Conservation (phyloP, 2,113 vertebrate species). For the Onychostoma macrolepis region DNA sequence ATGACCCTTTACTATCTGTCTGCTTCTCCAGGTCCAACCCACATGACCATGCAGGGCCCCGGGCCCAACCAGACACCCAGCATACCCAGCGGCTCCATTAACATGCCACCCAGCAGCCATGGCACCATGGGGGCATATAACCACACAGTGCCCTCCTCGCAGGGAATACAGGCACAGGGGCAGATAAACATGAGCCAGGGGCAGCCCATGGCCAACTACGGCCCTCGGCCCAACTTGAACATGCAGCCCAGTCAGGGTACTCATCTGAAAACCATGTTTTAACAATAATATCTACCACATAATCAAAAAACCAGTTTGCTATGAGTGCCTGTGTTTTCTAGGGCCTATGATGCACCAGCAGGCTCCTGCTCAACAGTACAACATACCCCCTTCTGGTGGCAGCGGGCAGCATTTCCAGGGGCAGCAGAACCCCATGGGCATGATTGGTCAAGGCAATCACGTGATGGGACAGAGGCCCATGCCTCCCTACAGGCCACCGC, state of each 20-base stretch:
- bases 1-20: constrained; percentile 43
- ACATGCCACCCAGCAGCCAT: constrained; percentile 93
- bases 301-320: neutral
- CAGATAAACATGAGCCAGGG: constrained; percentile 98
- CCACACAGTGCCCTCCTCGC: constrained; percentile 90
- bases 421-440: constrained; percentile 94
- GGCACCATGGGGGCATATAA: constrained; percentile 95
- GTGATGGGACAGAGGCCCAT: constrained; percentile 98
- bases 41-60: constrained; percentile 97
- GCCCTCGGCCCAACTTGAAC: constrained; percentile 95
- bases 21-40: constrained; percentile 88
- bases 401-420: constrained; percentile 95
- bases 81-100: constrained; percentile 92
- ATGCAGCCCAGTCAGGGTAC: constrained; percentile 97
- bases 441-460: constrained; percentile 97
- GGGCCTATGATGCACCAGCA: constrained; percentile 99
- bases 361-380: constrained; percentile 94
- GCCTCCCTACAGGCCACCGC: constrained; percentile 95
- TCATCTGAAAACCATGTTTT: neutral
- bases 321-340: constrained; percentile 60
- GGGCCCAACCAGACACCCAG: constrained; percentile 93
- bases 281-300: neutral
- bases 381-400: constrained; percentile 88
- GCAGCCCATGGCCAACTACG: constrained; percentile 93
- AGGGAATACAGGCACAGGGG: constrained; percentile 91